Base-by-base conservation (phyloP, 2,888 invertebrate species). In the Euzetes globulus region DNA sequence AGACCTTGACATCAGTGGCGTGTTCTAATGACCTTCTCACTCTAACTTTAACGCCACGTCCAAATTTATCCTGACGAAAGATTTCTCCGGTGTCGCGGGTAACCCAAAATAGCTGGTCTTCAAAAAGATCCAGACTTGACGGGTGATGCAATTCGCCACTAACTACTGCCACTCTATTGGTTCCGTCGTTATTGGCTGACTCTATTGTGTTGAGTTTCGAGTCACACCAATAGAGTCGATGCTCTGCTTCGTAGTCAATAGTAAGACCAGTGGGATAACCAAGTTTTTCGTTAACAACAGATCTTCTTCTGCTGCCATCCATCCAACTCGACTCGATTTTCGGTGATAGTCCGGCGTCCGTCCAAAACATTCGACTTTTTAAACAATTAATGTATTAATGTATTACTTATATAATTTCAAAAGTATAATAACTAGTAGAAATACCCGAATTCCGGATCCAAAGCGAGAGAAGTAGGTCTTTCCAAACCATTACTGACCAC, bases 251-350 rank as follows among this genome's bases (percentile, higher is more conserved):
- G 80, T 90, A 91, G 81, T 99, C 99, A 70, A 99, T 89, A 0
- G 94, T 88, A 13, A 99, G 82, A 0, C 95, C 94, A 0, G 92
- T 88, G 0, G 98, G 98, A 80, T 91, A 90, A 29, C 92, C 87
- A 33, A 98, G 87, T 76, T 88, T 87, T 76, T 92, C 92, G 0
- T 89, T 88, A 9, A 95, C 89, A 2, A 99, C 82, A 0, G 90
- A 88, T 73, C 89, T 86, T 1, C 95, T 87, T 81, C 92, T 91
- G 0, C 90, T 91, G 0, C 98, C 98, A 81, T 96, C 97, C 94
- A 98, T 93, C 94, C 96, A 97, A 1, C 94, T 88, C 4, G 90
- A 88, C 82, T 97, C 97, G 77, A 99, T 94, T 83, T 95, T 97
- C 0, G 94, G 92, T 3, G 89, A 88, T 0, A 45, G 13, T 6